A percentile compares a stretch with the other conserved stretches of the same genome.
Conservation (phyloP, 2,113 vertebrate species). For the Monarcha castaneiventris region DNA sequence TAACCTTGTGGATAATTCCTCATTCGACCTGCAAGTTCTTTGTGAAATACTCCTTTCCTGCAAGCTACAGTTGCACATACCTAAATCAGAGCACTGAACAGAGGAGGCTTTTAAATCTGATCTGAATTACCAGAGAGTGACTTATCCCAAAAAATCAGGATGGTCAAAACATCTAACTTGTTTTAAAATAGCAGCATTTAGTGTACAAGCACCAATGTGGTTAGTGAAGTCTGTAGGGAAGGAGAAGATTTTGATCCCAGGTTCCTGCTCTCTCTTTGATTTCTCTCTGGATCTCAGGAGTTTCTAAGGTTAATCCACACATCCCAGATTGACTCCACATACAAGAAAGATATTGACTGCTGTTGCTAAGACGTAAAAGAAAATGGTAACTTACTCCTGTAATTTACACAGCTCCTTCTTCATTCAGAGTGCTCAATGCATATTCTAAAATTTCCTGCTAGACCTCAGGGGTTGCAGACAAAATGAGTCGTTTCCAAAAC, state of each 20-base stretch:
- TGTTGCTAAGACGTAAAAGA: background rate
- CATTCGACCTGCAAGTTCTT: background rate
- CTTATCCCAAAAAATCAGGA: background rate
- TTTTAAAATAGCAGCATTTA: background rate
- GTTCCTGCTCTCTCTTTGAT: background rate
- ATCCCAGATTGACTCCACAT: background rate
- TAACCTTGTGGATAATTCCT: slow-evolving; percentile 15
- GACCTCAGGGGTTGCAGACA: background rate
- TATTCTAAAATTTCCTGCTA: background rate
- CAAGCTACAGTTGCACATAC: background rate
- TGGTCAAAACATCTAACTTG: background rate
- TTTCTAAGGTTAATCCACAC: background rate
- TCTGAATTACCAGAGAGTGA: background rate
- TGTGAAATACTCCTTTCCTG: background rate
- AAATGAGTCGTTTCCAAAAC: rapidly evolving
- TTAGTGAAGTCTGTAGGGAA: background rate
- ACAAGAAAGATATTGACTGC: background rate
- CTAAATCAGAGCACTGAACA: background rate
- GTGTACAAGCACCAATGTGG: background rate
- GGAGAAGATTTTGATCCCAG: background rate
- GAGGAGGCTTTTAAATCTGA: background rate
- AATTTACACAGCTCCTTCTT: background rate
- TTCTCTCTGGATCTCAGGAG: background rate
- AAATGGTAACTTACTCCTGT: background rate
- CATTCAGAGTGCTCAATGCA: background rate